A percentile compares a stretch with the other conserved stretches of the same genome.
These are phyloP conservation scores for Malthinus flaveolus DNA, from an alignment of 2,888 invertebrate genomes.

Conservation along the genomic window DNA sequence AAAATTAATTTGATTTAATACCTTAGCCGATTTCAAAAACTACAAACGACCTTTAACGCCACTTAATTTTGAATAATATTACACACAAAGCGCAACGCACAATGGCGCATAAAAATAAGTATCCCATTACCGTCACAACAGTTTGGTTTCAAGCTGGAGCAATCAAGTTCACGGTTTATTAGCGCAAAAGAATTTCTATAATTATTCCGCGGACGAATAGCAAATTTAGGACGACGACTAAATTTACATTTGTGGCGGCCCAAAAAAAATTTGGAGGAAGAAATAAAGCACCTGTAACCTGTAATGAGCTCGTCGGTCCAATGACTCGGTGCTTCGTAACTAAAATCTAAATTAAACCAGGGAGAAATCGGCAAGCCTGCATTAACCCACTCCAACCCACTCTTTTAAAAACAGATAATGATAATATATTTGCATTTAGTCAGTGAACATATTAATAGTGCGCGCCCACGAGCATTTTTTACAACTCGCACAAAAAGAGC, in stretches of 20 bases:
- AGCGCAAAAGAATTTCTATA: neutral
- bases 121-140: constrained; percentile 6
- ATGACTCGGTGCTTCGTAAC: constrained; percentile 31
- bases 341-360: constrained; percentile 33
- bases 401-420: constrained; percentile 15
- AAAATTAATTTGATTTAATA: too few species aligned
- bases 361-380: constrained; percentile 21
- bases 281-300: constrained; percentile 34
- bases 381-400: constrained; percentile 11
- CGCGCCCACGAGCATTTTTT: constrained; percentile 17
- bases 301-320: constrained; percentile 34
- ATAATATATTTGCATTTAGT: too few species aligned
- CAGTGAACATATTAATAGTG: constrained; percentile 16
- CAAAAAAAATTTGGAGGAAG: constrained; percentile 13
- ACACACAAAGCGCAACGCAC: too few species aligned
- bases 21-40: too few species aligned
- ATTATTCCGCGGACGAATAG: neutral
- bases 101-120: constrained; percentile 8
- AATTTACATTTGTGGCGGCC: neutral
- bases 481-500: neutral
- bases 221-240: neutral
- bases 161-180: constrained; percentile 18
- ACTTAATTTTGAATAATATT: too few species aligned
- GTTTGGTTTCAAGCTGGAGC: neutral
- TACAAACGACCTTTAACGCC: too few species aligned